Evolutionary conservation across 1,140 invertebrate genomes (phyloP).

Genomic region (Diploscapter pachys): DNA sequence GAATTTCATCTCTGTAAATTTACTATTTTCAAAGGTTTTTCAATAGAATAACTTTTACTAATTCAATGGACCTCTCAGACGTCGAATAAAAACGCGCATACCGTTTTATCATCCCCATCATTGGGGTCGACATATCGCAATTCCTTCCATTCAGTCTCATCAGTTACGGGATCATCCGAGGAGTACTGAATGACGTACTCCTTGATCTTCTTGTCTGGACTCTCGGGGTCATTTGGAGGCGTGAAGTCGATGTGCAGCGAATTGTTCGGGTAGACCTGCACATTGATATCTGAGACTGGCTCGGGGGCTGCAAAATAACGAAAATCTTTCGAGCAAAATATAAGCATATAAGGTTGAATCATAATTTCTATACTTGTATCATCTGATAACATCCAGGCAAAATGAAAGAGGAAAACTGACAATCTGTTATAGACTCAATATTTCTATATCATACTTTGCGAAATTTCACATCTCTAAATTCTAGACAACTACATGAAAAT

Average conservation of each 20-base stretch:
- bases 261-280: slow-evolving; percentile 52
- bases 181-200: slow-evolving; percentile 55
- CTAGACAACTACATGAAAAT: no score
- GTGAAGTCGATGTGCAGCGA: slow-evolving; percentile 49
- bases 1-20: no score
- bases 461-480: no score
- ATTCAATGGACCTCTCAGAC: neutral
- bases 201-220: slow-evolving; percentile 50
- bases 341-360: neutral
- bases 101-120: slow-evolving; percentile 31
- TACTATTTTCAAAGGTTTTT: no score
- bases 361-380: neutral
- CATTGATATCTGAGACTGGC: slow-evolving; percentile 20
- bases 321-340: neutral
- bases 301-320: slow-evolving; percentile 29
- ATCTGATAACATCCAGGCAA: no score
- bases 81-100: neutral
- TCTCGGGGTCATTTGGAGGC: slow-evolving; percentile 53
- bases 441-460: no score
- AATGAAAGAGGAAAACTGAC: no score
- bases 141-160: slow-evolving; percentile 55
- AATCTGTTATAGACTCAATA: no score
- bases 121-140: slow-evolving; percentile 42
- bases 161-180: slow-evolving; percentile 46
- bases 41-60: neutral